These are phyloP conservation scores for Periphyllus acericola DNA, from an alignment of 2,888 invertebrate genomes.

Conservation along the genomic window DNA sequence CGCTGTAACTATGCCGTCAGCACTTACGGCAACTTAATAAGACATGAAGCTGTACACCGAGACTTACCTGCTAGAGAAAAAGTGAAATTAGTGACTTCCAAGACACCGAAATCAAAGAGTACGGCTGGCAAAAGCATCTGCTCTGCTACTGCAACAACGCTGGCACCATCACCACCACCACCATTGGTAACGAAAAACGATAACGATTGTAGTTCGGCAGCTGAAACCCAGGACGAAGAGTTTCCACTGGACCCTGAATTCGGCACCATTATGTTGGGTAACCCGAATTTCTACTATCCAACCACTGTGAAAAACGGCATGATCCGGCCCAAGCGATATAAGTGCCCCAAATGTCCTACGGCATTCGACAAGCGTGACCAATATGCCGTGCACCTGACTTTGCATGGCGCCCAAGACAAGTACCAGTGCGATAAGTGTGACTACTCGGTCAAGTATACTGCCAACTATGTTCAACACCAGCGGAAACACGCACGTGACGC, in stretches of 20 bases:
- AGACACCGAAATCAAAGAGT: neutral
- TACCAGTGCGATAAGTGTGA: conserved; percentile 87
- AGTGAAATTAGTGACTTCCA: neutral
- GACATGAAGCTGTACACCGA: conserved; percentile 71
- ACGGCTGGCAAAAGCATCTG: neutral
- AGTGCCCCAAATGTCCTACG: conserved; percentile 87
- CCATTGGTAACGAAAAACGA: neutral
- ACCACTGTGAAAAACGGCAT: conserved; percentile 79
- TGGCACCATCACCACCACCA: neutral
- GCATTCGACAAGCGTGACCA: conserved; percentile 87
- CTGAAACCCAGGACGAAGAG: neutral
- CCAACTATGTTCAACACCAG: conserved; percentile 84
- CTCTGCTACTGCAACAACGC: conserved; percentile 63
- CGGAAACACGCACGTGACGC: conserved; percentile 75
- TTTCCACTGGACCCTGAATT: conserved; percentile 73
- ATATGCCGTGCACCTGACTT: conserved; percentile 82
- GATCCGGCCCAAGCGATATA: conserved; percentile 80
- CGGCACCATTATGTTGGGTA: conserved; percentile 77
- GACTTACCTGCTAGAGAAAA: conserved; percentile 52
- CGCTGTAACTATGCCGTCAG: conserved; percentile 79
- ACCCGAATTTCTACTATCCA: conserved; percentile 81
- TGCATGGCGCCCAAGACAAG: conserved; percentile 85
- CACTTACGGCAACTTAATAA: conserved; percentile 75
- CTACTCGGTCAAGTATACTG: conserved; percentile 87
- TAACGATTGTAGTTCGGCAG: neutral